Conservation (phyloP, 2,888 invertebrate genomes). For the Octodonta nipae region DNA sequence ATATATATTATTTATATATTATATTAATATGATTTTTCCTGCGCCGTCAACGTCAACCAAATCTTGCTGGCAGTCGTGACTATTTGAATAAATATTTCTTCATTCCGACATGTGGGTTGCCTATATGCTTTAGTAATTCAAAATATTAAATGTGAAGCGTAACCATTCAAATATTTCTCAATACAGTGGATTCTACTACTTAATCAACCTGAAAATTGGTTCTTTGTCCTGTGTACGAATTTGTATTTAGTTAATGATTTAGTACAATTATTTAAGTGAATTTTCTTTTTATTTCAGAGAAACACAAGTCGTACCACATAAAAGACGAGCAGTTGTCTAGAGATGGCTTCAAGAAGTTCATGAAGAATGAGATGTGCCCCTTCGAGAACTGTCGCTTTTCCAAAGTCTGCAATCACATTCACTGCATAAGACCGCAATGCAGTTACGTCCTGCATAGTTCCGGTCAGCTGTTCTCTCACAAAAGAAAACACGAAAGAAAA, state of each 20-base stretch:
- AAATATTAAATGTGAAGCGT: no score
- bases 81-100: no score
- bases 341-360: constrained; percentile 96
- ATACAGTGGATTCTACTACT: no score
- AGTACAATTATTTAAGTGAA: not conserved
- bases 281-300: constrained; percentile 52
- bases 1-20: no score
- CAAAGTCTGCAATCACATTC: constrained; percentile 92
- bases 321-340: constrained; percentile 90
- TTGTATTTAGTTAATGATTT: not conserved
- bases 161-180: no score
- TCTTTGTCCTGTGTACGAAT: no score
- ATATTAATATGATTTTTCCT: no score
- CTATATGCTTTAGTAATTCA: no score
- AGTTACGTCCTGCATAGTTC: constrained; percentile 93
- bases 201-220: no score
- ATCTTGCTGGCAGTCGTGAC: no score
- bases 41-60: no score
- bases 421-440: constrained; percentile 90
- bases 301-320: constrained; percentile 96
- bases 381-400: constrained; percentile 88
- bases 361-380: constrained; percentile 89
- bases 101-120: no score
- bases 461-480: constrained; percentile 92
- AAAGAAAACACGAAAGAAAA: constrained; percentile 90